These are phyloP conservation scores for Seira sanloemensis DNA, from an alignment of 2,888 invertebrate species.

Conservation along the genomic window DNA sequence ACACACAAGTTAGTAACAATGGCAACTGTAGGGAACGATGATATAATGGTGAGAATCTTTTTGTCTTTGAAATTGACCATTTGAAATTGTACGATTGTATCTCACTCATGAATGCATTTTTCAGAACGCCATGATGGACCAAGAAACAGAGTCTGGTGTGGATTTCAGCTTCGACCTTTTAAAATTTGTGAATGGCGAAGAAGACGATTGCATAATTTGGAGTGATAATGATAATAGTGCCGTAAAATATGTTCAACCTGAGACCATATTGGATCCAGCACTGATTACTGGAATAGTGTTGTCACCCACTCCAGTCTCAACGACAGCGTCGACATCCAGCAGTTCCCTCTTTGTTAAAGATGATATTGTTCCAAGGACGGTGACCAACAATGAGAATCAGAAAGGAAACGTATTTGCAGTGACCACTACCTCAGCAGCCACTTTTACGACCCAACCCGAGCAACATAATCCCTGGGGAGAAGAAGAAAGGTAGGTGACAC, in stretches of 20 bases:
- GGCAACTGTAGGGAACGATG: neutral
- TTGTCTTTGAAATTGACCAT: neutral
- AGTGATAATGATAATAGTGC: slow-evolving; percentile 31
- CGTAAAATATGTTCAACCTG: slow-evolving; percentile 34
- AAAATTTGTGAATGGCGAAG: slow-evolving; percentile 79
- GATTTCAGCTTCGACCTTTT: slow-evolving; percentile 82
- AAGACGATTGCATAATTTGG: slow-evolving; percentile 38
- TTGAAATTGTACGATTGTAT: neutral
- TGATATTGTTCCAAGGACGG: neutral
- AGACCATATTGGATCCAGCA: slow-evolving; percentile 46
- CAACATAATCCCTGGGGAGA: slow-evolving; percentile 57
- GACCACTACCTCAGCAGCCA: slow-evolving; percentile 19
- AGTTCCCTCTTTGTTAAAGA: neutral
- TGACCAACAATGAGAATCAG: neutral
- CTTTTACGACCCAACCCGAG: slow-evolving; percentile 3
- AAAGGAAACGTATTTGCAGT: neutral
- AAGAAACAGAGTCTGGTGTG: slow-evolving; percentile 80
- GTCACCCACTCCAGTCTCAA: slow-evolving; percentile 24
- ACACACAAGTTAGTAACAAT: neutral
- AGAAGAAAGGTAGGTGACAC: slow-evolving; percentile 42
- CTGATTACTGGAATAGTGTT: slow-evolving; percentile 44
- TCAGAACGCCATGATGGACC: slow-evolving; percentile 62
- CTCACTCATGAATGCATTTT: no score
- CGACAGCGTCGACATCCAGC: neutral
- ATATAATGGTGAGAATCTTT: neutral